Percentiles rank a stretch among this genome's conserved stretches.
Conservation (phyloP, 2,797 vertebrate genomes). For the Carcharodon carcharias region DNA sequence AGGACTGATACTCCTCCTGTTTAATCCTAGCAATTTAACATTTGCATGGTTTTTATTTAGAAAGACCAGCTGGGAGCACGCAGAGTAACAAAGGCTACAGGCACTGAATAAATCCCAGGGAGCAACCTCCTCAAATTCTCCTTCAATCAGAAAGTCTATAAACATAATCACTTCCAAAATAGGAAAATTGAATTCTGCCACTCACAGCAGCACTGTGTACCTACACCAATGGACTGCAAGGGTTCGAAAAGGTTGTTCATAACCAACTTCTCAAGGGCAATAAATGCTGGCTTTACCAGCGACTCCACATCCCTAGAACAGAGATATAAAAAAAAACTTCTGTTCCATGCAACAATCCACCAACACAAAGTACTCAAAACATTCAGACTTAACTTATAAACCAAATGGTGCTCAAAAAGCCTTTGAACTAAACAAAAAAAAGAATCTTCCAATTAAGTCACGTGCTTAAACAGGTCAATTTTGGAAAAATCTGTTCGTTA, state of each 20-base stretch:
- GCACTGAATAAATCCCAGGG: not conserved
- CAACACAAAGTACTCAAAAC: not conserved
- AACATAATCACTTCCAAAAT: not conserved
- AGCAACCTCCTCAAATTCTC: not conserved
- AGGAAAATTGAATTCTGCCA: not conserved
- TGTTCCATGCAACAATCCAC: not conserved
- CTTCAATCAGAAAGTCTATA: not conserved
- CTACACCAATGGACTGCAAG: not conserved
- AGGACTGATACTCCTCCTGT: not conserved
- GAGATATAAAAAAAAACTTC: not conserved
- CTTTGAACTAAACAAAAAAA: not conserved
- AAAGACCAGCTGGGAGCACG: not conserved
- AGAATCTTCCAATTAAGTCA: not conserved
- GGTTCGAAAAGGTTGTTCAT: not conserved
- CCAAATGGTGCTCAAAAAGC: not conserved
- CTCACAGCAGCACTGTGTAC: not conserved
- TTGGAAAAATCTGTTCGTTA: not conserved
- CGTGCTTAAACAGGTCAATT: not conserved
- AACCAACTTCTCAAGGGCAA: not conserved
- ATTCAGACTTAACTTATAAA: not conserved
- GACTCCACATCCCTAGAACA: not conserved
- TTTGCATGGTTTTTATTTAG: not conserved
- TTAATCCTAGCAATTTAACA: not conserved
- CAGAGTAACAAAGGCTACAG: too few species aligned
- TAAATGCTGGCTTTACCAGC: not conserved